Conservation (phyloP, 2,113 vertebrate species). For the Sinocyclocheilus anophthalmus region DNA sequence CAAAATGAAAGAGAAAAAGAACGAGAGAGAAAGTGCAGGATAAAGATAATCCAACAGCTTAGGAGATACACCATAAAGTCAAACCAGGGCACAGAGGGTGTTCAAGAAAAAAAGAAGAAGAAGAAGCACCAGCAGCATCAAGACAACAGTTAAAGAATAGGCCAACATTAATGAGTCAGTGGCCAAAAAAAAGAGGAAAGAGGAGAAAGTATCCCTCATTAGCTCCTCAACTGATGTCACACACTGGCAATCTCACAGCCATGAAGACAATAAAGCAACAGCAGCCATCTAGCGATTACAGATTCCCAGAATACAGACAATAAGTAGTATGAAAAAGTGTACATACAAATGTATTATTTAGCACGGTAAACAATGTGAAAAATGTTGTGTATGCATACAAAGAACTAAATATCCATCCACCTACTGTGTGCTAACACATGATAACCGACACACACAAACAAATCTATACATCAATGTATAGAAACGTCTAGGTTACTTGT, state of each 20-base stretch:
- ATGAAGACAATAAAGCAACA: constrained; percentile 36
- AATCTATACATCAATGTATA: too few species aligned
- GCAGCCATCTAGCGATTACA: background rate
- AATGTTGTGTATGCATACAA: background rate
- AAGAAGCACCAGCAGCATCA: background rate
- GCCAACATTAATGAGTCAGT: constrained; percentile 43
- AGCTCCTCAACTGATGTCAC: constrained; percentile 31
- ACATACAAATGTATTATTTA: background rate
- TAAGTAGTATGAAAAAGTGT: background rate
- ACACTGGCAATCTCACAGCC: constrained; percentile 15
- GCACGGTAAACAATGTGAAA: background rate
- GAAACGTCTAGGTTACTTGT: too few species aligned
- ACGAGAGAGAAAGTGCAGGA: constrained; percentile 21
- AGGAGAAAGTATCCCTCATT: constrained; percentile 24
- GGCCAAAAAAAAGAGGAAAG: constrained; percentile 25
- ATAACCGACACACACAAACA: background rate
- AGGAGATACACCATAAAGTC: constrained; percentile 55
- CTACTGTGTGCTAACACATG: background rate
- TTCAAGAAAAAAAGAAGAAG: constrained; percentile 8
- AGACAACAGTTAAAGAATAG: constrained; percentile 45
- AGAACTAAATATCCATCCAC: background rate
- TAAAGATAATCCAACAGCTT: constrained; percentile 58
- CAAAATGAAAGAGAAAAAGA: constrained; percentile 35
- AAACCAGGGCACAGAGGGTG: constrained; percentile 49
- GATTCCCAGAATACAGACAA: background rate